These are phyloP conservation scores for Oplegnathus fasciatus DNA, from an alignment of 2,113 vertebrate species.

Conservation along the genomic window DNA sequence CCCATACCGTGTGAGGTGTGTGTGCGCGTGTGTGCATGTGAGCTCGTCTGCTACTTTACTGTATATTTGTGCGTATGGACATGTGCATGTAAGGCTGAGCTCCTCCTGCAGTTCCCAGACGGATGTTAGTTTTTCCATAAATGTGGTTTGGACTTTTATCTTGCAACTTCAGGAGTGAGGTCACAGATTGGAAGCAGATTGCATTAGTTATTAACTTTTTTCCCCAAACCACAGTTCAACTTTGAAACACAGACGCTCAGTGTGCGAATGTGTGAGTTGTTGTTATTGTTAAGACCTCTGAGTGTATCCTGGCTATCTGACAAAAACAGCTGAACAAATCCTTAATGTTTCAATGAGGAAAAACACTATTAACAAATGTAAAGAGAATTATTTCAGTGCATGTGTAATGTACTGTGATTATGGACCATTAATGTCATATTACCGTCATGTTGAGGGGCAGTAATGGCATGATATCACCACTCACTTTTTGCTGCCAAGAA, in stretches of 20 bases:
- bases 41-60: background rate
- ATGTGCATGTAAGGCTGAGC: constrained; percentile 1
- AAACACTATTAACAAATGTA: constrained; percentile 47
- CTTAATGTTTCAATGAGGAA: constrained; percentile 27
- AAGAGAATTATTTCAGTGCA: constrained; percentile 52
- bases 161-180: constrained; percentile 47
- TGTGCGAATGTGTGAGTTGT: constrained; percentile 12
- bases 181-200: constrained; percentile 57
- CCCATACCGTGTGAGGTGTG: constrained; percentile 71
- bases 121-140: constrained; percentile 41
- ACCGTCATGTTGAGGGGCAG: constrained; percentile 43
- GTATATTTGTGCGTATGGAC: constrained; percentile 17
- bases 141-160: constrained; percentile 58
- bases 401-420: constrained; percentile 71
- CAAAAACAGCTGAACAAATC: constrained; percentile 42
- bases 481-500: constrained; percentile 68
- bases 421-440: constrained; percentile 69
- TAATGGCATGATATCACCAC: constrained; percentile 62
- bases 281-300: constrained; percentile 34
- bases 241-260: constrained; percentile 32
- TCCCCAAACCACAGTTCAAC: constrained; percentile 29
- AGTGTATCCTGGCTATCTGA: constrained; percentile 46
- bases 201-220: constrained; percentile 53
- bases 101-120: constrained; percentile 23
- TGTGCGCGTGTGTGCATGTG: constrained; percentile 8